These are phyloP conservation scores for Sipha flava DNA, from an alignment of 1,140 invertebrate genomes.

Conservation along the genomic window DNA sequence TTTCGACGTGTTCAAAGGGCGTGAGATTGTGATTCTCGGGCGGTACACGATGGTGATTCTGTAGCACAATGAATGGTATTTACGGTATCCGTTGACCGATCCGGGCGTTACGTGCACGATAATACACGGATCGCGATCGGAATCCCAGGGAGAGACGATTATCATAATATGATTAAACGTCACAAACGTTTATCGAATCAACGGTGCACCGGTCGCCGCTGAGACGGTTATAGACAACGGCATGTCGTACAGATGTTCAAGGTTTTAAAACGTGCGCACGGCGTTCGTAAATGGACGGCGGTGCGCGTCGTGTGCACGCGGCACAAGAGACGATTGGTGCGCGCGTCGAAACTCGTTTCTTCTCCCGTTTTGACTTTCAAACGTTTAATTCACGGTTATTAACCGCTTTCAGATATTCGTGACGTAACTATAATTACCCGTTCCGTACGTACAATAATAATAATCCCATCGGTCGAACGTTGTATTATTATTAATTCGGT, in stretches of 20 bases:
- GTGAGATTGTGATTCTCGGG: too few relatives aligned
- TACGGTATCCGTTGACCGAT: too few relatives aligned
- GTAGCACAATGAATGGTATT: too few relatives aligned
- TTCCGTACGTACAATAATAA: not conserved
- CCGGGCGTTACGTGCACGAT: not conserved
- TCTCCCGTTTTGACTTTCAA: not conserved
- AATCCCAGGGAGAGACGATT: not conserved
- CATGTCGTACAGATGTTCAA: not conserved
- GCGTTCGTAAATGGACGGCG: too few relatives aligned
- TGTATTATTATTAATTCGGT: too few relatives aligned
- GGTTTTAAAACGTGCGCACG: not conserved
- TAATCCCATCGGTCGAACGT: not conserved
- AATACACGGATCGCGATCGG: not conserved
- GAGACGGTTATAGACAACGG: not conserved
- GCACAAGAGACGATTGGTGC: not conserved
- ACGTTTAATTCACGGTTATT: conserved; percentile 4
- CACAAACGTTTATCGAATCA: not conserved
- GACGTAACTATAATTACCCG: not conserved
- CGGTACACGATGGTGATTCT: too few relatives aligned
- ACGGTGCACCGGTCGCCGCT: not conserved
- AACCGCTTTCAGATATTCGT: not conserved
- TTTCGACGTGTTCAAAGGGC: too few relatives aligned
- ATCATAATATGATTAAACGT: not conserved
- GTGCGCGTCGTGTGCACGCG: too few relatives aligned
- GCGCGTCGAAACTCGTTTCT: not conserved